phyloP scores from a whole-genome alignment of 2,113 vertebrate species.

The Mus musculus region GRCm39 chr16:36103501-36104000 shows the following conservation, averaged over 20 bases:
- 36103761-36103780: background rate
- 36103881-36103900: too few species aligned
- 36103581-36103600: background rate
- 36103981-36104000: background rate
- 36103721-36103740: too few species aligned
- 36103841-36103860: background rate
- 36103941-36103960: constrained; percentile 3
- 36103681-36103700: background rate
- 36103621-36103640: too few species aligned
- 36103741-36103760: background rate
- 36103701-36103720: background rate
- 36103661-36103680: background rate
- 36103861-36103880: background rate
- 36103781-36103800: background rate
- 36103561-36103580: background rate
- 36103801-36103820: background rate
- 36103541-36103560: background rate
- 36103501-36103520: background rate
- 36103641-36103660: background rate
- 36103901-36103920: background rate
- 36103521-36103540: background rate
- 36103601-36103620: background rate
- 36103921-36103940: constrained; percentile 43
- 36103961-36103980: background rate
- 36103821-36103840: background rate